Evolutionary conservation across 2,888 invertebrate species (phyloP), one percentile per base, ranked within the genome.

Genomic region (Drosophila fungiperda): DNA sequence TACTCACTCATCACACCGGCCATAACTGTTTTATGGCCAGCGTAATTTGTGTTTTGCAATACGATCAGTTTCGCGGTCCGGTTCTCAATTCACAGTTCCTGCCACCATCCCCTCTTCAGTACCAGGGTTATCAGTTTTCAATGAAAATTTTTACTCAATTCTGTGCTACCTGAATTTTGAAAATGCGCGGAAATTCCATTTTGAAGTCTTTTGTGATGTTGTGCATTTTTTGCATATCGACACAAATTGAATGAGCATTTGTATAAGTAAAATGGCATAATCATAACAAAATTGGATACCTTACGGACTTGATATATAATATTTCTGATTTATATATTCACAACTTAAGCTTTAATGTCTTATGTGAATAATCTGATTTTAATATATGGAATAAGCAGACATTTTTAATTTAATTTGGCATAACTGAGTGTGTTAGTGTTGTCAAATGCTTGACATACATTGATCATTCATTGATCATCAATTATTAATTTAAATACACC

Each of bases 21-120:
- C 77, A 74, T 89, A 89, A 86, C 76, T 66, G 61, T 68, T 80
- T 84, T 78, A 89, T 89, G 72, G 68, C 61, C 74, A 61, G 48
- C 49, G 61, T 68, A 78, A 73, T 81, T 78, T 72, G 63, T 50
- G 40, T 57, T 69, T 48, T 54, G 32, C 50, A 61, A 20, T 67
- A 29, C 54, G 55, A 66, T 52, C 68, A 40, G 49, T 54, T 73
- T 38, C 53, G 75, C 58, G 49, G 20, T 12, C 29, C 40, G 9
- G 23, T 17, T n/a, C 35, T 45, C 53, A 38, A 36, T 33, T 54
- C 33, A 9, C 35, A 42, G 12, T 53, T n/a, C 15, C 42, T 23
- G 23, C 12, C 32, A 17, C 11, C 11, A 12, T 36, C 33, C 45
- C 52, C 23, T 38, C 15, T 33, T 17, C 32, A 40, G 32, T 6